A percentile compares a stretch with the other conserved stretches of the same genome.
Evolutionary conservation across 2,888 invertebrate species (phyloP).

Genomic region (Meghimatium bilineatum): DNA sequence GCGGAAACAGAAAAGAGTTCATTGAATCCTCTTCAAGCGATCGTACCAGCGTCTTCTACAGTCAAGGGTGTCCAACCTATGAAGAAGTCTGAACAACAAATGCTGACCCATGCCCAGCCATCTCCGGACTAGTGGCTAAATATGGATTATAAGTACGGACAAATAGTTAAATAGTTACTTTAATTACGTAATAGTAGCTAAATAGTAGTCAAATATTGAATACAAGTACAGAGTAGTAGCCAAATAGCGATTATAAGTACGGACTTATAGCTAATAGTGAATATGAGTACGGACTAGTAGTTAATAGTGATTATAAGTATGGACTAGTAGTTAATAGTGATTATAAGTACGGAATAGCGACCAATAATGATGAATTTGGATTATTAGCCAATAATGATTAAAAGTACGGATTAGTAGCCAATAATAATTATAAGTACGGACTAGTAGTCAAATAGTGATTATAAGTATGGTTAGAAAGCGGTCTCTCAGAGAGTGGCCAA

Average conservation of each 20-base stretch:
- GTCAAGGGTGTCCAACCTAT: constrained; percentile 76
- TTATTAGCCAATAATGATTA: background rate
- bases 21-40: constrained; percentile 70
- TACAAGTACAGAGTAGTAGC: too few species aligned
- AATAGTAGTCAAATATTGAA: too few species aligned
- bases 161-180: background rate
- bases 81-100: constrained; percentile 65
- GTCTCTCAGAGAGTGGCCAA: too few species aligned
- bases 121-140: background rate
- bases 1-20: constrained; percentile 59
- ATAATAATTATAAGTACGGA: background rate
- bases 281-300: too few species aligned
- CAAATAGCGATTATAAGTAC: too few species aligned
- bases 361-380: too few species aligned
- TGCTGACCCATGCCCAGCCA: constrained; percentile 58
- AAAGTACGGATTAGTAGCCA: background rate
- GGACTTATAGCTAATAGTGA: too few species aligned
- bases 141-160: background rate
- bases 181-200: too few species aligned
- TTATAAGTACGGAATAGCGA: too few species aligned
- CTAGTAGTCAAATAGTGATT: background rate
- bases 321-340: too few species aligned
- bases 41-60: constrained; percentile 74
- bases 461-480: background rate
- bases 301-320: too few species aligned